phyloP scores from a whole-genome alignment of 2,113 vertebrate genomes.

The Trichechus manatus region DNA sequence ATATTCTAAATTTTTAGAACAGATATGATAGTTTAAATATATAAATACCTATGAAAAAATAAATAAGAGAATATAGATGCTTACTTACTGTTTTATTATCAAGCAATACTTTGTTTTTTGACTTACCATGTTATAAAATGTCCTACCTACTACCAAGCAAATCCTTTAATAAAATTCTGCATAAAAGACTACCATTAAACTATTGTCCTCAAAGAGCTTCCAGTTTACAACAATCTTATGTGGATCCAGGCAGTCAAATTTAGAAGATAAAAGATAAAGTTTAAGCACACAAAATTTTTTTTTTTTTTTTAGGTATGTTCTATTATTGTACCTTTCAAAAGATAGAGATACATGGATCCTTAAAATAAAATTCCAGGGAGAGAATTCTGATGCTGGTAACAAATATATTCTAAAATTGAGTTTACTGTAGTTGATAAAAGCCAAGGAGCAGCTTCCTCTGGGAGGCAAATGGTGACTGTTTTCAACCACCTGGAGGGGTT shows the following conservation, averaged over 20 bases:
- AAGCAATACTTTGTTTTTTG: neutral
- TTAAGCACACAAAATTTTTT: conserved; percentile 61
- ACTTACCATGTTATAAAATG: neutral
- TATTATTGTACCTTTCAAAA: conserved; percentile 73
- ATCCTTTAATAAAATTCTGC: neutral
- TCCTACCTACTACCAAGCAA: neutral
- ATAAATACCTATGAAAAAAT: neutral
- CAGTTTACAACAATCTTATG: neutral
- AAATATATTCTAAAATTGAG: conserved; percentile 78
- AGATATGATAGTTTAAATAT: neutral
- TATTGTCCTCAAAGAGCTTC: conserved; percentile 54
- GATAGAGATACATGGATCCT: conserved; percentile 57
- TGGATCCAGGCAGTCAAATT: conserved; percentile 14
- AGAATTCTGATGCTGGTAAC: conserved; percentile 69
- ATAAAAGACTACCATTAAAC: neutral
- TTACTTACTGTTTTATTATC: neutral
- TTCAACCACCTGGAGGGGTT: conserved; percentile 85
- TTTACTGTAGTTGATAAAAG: conserved; percentile 85
- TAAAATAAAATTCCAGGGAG: conserved; percentile 73
- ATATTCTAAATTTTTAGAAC: conserved; percentile 21
- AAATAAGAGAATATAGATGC: neutral
- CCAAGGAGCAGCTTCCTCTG: conserved; percentile 76
- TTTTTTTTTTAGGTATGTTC: conserved; percentile 3
- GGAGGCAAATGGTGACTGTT: conserved; percentile 72
- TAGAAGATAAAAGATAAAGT: conserved; percentile 67